A percentile compares a stretch with the other conserved stretches of the same genome.
These are phyloP conservation scores for Takifugu flavidus DNA, from an alignment of 2,113 vertebrate species.

Conservation along the genomic window DNA sequence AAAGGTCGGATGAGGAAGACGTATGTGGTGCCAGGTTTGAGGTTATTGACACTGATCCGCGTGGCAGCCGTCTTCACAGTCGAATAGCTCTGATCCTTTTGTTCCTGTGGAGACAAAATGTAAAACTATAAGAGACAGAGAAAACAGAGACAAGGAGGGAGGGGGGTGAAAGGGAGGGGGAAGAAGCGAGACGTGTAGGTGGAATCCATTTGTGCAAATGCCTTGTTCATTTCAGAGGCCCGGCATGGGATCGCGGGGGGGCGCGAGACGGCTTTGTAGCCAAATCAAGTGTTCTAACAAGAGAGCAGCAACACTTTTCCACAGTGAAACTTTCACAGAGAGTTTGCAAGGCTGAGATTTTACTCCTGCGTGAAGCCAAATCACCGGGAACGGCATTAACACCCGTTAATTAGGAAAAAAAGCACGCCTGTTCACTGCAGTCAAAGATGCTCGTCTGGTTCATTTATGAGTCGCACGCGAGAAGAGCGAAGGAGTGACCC, in stretches of 20 bases:
- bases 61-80: slow-evolving; percentile 88
- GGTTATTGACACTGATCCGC: slow-evolving; percentile 86
- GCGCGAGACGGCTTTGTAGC: slow-evolving; percentile 6
- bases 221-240: slow-evolving; percentile 25
- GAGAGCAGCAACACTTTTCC: neutral
- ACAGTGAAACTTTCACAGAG: neutral
- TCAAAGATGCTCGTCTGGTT: neutral
- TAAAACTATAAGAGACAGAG: slow-evolving; percentile 20
- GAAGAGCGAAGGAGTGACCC: neutral
- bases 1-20: slow-evolving; percentile 89
- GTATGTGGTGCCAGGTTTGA: slow-evolving; percentile 91
- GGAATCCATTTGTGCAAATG: slow-evolving; percentile 34
- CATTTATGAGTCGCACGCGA: slow-evolving; percentile 14
- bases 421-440: too few relatives aligned
- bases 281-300: slow-evolving; percentile 7
- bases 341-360: neutral
- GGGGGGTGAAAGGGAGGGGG: neutral
- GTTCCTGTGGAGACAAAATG: slow-evolving; percentile 75
- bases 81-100: slow-evolving; percentile 92
- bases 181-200: slow-evolving; percentile 30
- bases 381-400: too few relatives aligned
- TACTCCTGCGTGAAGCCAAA: too few relatives aligned
- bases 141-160: neutral
- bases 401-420: too few relatives aligned
- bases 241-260: slow-evolving; percentile 5